Evolutionary conservation across 2,113 vertebrate genomes (phyloP).

Genomic region (Panurus biarmicus): DNA sequence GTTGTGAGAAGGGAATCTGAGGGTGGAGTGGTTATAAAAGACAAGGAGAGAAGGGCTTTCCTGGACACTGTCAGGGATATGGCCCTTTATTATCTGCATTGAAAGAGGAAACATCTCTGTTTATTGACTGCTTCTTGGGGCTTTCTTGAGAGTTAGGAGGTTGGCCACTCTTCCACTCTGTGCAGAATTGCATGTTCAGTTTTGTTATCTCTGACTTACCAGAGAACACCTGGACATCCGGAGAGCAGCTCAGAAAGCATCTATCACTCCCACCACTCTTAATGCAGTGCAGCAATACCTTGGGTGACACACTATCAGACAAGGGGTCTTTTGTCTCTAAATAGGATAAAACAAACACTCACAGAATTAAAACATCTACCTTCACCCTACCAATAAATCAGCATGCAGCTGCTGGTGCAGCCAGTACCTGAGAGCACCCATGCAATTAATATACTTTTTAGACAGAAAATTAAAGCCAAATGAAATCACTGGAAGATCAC

Average conservation of each 20-base stretch:
- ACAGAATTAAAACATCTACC: slow-evolving; percentile 27
- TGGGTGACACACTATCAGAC: slow-evolving; percentile 65
- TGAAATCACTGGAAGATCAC: not conserved
- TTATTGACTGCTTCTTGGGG: not conserved
- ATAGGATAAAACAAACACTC: slow-evolving; percentile 75
- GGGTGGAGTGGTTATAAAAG: not conserved
- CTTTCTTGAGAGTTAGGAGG: not conserved
- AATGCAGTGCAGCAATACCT: slow-evolving; percentile 82
- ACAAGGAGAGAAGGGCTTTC: not conserved
- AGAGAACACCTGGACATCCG: slow-evolving; percentile 83
- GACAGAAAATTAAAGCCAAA: not conserved
- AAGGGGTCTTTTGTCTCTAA: slow-evolving; percentile 82
- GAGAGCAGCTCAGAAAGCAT: slow-evolving; percentile 89
- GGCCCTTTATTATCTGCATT: not conserved
- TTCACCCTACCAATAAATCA: not conserved
- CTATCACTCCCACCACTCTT: slow-evolving; percentile 86
- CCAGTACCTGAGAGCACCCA: not conserved
- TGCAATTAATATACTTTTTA: not conserved
- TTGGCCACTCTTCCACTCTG: not conserved
- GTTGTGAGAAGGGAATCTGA: slow-evolving; percentile 6
- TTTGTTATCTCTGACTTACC: slow-evolving; percentile 75
- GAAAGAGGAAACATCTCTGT: not conserved
- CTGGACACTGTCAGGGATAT: not conserved
- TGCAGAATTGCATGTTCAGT: not conserved
- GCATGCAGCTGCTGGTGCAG: not conserved